Evolutionary conservation across 2,888 invertebrate species (phyloP).

Genomic region (Cephus nigrinus): DNA sequence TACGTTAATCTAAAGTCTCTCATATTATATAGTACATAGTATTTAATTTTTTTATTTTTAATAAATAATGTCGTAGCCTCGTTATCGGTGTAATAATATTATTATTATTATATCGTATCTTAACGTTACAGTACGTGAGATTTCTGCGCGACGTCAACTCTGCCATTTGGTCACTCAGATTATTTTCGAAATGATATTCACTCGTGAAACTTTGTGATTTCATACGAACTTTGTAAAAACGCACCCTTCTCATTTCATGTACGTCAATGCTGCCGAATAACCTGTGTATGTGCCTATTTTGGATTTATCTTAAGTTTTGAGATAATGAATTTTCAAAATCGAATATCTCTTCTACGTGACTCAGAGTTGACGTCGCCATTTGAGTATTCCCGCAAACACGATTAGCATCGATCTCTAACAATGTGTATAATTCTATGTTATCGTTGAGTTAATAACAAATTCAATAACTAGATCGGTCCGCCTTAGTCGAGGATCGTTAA

Average conservation of each 20-base stretch:
- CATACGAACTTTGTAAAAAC: neutral
- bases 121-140: constrained; percentile 2
- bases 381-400: neutral
- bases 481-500: neutral
- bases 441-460: constrained; percentile 38
- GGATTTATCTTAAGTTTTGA: neutral
- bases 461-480: constrained; percentile 14
- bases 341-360: neutral
- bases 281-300: neutral
- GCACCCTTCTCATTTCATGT: neutral
- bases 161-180: neutral
- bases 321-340: neutral
- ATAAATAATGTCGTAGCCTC: constrained; percentile 8
- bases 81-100: neutral
- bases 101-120: constrained; percentile 4
- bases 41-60: constrained; percentile 3
- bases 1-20: constrained; percentile 31
- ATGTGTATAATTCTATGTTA: constrained; percentile 34
- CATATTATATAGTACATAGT: constrained; percentile 22
- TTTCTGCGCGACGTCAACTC: neutral
- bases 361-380: neutral
- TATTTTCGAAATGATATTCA: neutral
- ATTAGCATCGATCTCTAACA: constrained; percentile 26
- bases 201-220: neutral
- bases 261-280: neutral